Conservation (phyloP, 1,140 invertebrate genomes). For the Leptinotarsa texana region DNA sequence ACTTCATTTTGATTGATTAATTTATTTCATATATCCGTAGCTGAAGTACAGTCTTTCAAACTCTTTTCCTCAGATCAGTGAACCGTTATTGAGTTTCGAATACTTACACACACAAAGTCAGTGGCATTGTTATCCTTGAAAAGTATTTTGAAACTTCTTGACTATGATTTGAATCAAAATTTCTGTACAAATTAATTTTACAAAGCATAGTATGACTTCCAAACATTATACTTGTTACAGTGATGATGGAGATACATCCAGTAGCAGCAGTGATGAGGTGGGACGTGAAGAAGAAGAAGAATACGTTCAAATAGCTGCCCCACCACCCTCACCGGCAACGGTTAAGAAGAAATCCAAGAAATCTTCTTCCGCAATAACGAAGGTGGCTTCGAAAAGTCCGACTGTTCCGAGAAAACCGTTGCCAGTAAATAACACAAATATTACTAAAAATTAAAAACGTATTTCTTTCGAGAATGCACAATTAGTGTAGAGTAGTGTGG, state of each 20-base stretch:
- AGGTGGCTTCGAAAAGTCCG: conserved; percentile 35
- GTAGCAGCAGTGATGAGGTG: conserved; percentile 61
- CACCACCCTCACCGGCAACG: conserved; percentile 62
- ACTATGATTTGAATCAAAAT: too few relatives aligned
- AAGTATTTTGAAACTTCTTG: too few relatives aligned
- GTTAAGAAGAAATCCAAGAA: conserved; percentile 36
- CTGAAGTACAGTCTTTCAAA: too few relatives aligned
- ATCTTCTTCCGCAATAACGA: conserved; percentile 38
- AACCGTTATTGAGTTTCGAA: too few relatives aligned
- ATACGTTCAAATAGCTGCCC: conserved; percentile 53
- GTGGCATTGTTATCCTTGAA: too few relatives aligned
- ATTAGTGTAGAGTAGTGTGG: neutral
- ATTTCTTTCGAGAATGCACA: neutral
- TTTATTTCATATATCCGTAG: too few relatives aligned
- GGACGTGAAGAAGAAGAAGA: conserved; percentile 40
- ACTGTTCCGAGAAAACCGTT: conserved; percentile 43
- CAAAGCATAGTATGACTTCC: neutral
- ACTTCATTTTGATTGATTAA: too few relatives aligned
- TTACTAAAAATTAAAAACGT: neutral
- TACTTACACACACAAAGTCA: too few relatives aligned
- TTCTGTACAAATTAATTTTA: neutral
- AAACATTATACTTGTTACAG: conserved; percentile 55
- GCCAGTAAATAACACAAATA: conserved; percentile 42
- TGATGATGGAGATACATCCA: conserved; percentile 78
- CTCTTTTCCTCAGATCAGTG: too few relatives aligned